Evolutionary conservation across 2,888 invertebrate species (phyloP), one percentile per base, ranked within the genome.

Genomic region (Psylliodes chrysocephalus): DNA sequence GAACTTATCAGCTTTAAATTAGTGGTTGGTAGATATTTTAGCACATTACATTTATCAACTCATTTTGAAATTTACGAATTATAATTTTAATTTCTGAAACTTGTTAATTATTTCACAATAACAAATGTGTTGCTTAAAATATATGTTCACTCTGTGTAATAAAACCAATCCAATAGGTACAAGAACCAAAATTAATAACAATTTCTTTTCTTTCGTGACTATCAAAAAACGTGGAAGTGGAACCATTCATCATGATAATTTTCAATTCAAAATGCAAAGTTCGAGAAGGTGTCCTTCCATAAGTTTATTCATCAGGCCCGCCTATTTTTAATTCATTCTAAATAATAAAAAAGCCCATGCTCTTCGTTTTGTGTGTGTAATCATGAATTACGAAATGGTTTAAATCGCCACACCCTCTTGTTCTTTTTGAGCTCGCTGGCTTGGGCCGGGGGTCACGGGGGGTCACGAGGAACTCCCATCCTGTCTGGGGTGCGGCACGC

Each of bases 381-480:
- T 73, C 74, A 75, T 75, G 75, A 77, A 77, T 77, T 77, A 77
- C 75, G 75, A 73, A 77, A 75, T 71, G 74, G 75, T 73, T 75
- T 73, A 70, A 71, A 74, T 69, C 63, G 74, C 75, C 78, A 77
- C 78, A 76, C 77, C 77, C 75, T 77, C 70, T 66, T 68, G 74
- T 68, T 75, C 73, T 75, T 77, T 75, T 72, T 75, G 75, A 72
- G 73, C 75, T 71, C 66, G 71, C 69, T 64, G 71, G 71, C 67
- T 68, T 62, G 63, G 70, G 71, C 66, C 67, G 63, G 66, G 76
- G 75, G 77, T 73, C 74, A 75, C 66, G 66, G 77, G 78, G 78
- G 79, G 80, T 77, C 79, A 79, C 71, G 73, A 73, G 79, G 78
- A 78, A 79, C 81, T 80, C 81, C 81, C 81, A 81, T 81, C 81